Evolutionary conservation across 92 coral and sea anemone species (phyloP).

Genomic region (Epizoanthus fatuus): DNA sequence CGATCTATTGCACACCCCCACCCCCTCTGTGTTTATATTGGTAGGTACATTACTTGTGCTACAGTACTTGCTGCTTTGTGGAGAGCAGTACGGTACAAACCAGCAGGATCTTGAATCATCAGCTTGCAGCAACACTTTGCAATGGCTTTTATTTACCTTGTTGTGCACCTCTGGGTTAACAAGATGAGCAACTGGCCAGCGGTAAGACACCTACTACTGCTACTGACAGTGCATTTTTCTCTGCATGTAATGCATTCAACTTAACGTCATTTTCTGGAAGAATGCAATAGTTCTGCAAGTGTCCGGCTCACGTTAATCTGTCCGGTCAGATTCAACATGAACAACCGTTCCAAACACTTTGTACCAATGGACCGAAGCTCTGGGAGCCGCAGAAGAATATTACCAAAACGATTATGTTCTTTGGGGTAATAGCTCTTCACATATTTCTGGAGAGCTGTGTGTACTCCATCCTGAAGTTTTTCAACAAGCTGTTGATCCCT

Average conservation of each 20-base stretch:
- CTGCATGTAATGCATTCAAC: not conserved
- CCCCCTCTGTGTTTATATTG: no score
- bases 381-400: slow-evolving; percentile 92
- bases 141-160: no score
- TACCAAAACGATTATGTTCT: slow-evolving; percentile 94
- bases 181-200: no score
- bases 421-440: slow-evolving; percentile 76
- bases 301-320: slow-evolving; percentile 76
- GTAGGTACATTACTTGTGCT: no score
- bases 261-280: slow-evolving; percentile 69
- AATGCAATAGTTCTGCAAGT: slow-evolving; percentile 80
- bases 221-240: not conserved
- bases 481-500: slow-evolving; percentile 79
- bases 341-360: slow-evolving; percentile 93
- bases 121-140: no score
- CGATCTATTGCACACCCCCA: no score
- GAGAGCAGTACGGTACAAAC: no score
- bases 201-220: no score
- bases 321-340: slow-evolving; percentile 88
- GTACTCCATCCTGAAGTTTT: slow-evolving; percentile 91
- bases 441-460: slow-evolving; percentile 88
- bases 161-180: no score
- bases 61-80: no score
- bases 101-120: no score
- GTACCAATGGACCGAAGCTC: slow-evolving; percentile 98